phyloP scores from a whole-genome alignment of 2,113 vertebrate species.

The Alethe diademata region DNA sequence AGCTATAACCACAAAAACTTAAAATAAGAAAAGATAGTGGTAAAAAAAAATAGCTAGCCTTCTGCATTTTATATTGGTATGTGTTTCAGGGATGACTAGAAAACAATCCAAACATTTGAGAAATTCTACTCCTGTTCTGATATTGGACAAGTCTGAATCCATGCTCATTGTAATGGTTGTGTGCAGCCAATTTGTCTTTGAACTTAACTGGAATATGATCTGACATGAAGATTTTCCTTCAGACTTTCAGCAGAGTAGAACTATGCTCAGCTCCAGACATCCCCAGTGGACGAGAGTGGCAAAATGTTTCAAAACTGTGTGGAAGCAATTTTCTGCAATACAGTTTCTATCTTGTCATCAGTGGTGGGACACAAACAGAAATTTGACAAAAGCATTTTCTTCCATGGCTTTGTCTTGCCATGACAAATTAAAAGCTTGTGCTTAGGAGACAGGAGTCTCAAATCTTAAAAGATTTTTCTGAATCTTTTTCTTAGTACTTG shows the following conservation, averaged over 20 bases:
- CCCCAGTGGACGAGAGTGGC: background rate
- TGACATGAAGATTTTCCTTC: background rate
- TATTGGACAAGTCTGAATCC: background rate
- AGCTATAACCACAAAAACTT: background rate
- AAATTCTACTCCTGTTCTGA: background rate
- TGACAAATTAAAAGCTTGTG: conserved; percentile 3
- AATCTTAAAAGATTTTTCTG: background rate
- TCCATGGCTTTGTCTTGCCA: background rate
- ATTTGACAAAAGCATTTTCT: background rate
- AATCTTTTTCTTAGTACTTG: background rate
- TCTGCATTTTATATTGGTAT: background rate
- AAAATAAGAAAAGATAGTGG: background rate
- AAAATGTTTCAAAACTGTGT: background rate
- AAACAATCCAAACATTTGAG: background rate
- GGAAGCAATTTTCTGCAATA: background rate
- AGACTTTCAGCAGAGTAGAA: background rate
- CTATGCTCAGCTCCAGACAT: background rate
- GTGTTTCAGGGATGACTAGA: background rate
- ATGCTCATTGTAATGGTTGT: background rate
- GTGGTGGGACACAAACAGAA: background rate
- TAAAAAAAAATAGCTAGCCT: background rate
- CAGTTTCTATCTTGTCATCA: background rate
- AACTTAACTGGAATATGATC: background rate
- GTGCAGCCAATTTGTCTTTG: background rate
- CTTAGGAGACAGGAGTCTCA: background rate